A percentile compares a stretch with the other conserved stretches of the same genome.
phyloP scores from a whole-genome alignment of 1,140 invertebrate species.

The Neomicropteryx cornuta region DNA sequence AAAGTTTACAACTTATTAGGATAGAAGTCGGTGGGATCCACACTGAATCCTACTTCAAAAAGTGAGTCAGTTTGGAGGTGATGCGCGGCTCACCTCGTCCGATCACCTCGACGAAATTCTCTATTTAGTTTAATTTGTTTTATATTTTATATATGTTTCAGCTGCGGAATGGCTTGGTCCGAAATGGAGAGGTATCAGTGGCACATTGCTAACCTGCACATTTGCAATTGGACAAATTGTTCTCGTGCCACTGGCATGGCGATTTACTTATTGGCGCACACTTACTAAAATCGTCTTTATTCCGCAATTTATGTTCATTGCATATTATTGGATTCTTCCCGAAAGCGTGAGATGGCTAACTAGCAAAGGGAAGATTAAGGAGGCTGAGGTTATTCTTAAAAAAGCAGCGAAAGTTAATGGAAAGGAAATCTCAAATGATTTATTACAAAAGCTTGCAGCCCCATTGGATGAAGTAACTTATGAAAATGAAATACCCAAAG shows the following conservation, averaged over 20 bases:
- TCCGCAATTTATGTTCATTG: conserved; percentile 46
- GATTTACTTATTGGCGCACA: conserved; percentile 50
- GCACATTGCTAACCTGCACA: conserved; percentile 48
- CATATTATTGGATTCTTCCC: no score
- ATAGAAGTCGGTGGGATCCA: no score
- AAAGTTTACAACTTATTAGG: no score
- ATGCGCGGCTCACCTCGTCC: no score
- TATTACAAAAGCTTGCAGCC: conserved; percentile 30
- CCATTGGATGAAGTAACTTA: conserved; percentile 25
- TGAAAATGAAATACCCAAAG: conserved; percentile 19
- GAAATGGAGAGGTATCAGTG: conserved; percentile 50
- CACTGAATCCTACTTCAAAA: no score
- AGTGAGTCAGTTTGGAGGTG: no score
- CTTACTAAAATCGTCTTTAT: conserved; percentile 50
- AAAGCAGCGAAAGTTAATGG: conserved; percentile 57
- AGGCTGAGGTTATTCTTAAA: conserved; percentile 46
- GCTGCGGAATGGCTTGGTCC: conserved; percentile 61
- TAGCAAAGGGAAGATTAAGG: conserved; percentile 48
- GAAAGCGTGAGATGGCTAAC: conserved; percentile 58
- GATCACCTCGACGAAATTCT: no score
- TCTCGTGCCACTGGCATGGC: conserved; percentile 50
- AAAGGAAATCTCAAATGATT: conserved; percentile 41
- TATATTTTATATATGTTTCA: no score
- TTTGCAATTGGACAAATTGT: conserved; percentile 52
- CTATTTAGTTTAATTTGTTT: no score